Evolutionary conservation across 2,797 vertebrate genomes (phyloP).

Genomic region (Oryzias sinensis): DNA sequence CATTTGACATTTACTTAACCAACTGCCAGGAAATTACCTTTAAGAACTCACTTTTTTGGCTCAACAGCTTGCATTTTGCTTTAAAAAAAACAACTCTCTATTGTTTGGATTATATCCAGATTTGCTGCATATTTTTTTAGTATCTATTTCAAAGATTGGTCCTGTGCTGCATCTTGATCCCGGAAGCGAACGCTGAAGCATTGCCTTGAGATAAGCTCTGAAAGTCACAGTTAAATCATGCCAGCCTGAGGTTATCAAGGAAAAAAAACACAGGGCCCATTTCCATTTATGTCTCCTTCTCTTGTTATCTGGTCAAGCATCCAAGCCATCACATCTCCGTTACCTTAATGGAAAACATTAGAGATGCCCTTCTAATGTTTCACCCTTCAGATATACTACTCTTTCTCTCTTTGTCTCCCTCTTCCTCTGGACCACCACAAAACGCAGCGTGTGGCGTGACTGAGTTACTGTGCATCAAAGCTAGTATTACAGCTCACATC

Average conservation of each 20-base stretch:
- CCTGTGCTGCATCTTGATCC: constrained; percentile 18
- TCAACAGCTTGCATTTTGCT: constrained; percentile 17
- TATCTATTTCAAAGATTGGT: constrained; percentile 3
- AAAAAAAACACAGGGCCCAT: constrained; percentile 31
- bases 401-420: constrained; percentile 32
- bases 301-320: constrained; percentile 64
- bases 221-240: constrained; percentile 47
- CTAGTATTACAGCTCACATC: constrained; percentile 58
- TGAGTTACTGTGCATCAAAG: constrained; percentile 39
- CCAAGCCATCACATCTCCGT: constrained; percentile 54
- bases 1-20: constrained; percentile 63
- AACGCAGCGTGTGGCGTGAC: constrained; percentile 36
- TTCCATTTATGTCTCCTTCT: constrained; percentile 62
- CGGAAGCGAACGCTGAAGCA: constrained; percentile 17
- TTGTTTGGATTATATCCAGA: constrained; percentile 11
- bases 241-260: constrained; percentile 40
- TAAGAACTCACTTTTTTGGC: constrained; percentile 33
- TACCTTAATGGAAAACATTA: constrained; percentile 70
- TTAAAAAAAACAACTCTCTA: background rate
- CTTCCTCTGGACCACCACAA: constrained; percentile 56
- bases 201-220: constrained; percentile 24
- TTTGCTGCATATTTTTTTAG: background rate
- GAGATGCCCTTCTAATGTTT: constrained; percentile 63
- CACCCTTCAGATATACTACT: constrained; percentile 52
- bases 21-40: constrained; percentile 49